A percentile compares a stretch with the other conserved stretches of the same genome.
Conservation (phyloP, 2,113 vertebrate species). For the Picathartes gymnocephalus region DNA sequence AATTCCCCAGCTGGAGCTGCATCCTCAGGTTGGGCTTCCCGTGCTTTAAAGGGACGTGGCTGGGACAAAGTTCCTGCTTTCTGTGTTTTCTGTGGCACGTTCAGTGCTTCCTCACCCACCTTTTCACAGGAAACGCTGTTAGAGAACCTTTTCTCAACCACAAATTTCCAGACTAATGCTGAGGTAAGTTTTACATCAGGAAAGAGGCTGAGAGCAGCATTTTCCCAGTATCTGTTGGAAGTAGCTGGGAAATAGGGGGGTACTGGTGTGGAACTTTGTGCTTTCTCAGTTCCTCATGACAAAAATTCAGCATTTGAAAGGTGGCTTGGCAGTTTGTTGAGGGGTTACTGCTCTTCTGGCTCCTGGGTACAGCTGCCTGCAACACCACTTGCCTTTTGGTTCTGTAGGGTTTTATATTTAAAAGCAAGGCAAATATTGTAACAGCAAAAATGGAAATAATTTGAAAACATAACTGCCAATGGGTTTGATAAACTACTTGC, state of each 20-base stretch:
- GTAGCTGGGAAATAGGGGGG: background rate
- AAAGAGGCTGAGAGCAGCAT: background rate
- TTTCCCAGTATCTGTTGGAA: background rate
- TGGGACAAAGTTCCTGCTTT: background rate
- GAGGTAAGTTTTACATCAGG: background rate
- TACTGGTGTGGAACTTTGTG: background rate
- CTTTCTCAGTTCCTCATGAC: background rate
- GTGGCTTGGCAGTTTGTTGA: background rate
- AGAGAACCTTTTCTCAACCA: background rate
- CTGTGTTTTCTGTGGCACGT: background rate
- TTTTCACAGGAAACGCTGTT: background rate
- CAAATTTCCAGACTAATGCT: background rate
- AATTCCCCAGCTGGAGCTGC: background rate
- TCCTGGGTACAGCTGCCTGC: background rate
- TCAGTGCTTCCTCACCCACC: background rate
- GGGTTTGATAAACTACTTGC: constrained; percentile 38
- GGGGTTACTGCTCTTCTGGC: background rate
- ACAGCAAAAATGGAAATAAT: background rate
- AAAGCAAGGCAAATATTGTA: background rate
- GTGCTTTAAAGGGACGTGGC: background rate
- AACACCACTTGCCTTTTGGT: background rate
- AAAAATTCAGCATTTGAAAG: background rate
- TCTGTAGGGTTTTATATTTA: background rate
- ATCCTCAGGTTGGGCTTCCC: background rate
- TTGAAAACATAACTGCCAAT: background rate